Evolutionary conservation across 2,113 vertebrate genomes (phyloP), one percentile per base, ranked within the genome.

Genomic region (Zeus faber): DNA sequence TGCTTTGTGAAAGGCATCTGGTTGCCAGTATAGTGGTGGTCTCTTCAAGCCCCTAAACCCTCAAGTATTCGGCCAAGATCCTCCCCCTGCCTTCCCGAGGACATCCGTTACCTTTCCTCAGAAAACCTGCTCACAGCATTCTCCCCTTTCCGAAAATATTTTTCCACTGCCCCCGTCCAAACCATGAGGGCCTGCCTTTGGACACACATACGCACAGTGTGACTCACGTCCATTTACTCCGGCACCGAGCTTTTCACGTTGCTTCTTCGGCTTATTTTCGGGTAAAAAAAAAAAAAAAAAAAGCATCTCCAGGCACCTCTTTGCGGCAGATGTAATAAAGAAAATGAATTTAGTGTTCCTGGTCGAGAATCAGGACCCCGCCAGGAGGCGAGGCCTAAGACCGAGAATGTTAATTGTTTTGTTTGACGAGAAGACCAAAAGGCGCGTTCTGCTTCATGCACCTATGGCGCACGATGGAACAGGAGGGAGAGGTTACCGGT

Each of bases 111-210:
- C 72, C 79, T 81, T 74, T 65, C 39, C 66, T 74, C 41, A 55
- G 37, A 69, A 81, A 82, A 79, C 67, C 76, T 65, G 72, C 77
- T 69, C 41, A 14, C 59, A 63, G 70, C 57, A 60, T 70, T 84
- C 80, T 85, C 76, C 70, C 59, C 58, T 69, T 75, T 72, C 65
- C 51, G 50, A 65, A 82, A 83, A 83, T 73, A 76, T 84, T 85
- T 88, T 88, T 89, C 85, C 86, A 82, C 74, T 74, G 62, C 68
- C 58, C n/a, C 82, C 76, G 35, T 89, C 83, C 84, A 87, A 81
- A 84, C 86, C 79, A 50, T 79, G 76, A 79, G 82, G 72, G 71
- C 82, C 84, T 83, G 76, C 80, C 81, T 84, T 73, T 79, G 60
- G 55, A 29, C 26, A 1, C 52, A 54, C 21, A 54, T 21, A 53